Conservation (phyloP, 2,888 invertebrate species). For the Cheilosia urbana region DNA sequence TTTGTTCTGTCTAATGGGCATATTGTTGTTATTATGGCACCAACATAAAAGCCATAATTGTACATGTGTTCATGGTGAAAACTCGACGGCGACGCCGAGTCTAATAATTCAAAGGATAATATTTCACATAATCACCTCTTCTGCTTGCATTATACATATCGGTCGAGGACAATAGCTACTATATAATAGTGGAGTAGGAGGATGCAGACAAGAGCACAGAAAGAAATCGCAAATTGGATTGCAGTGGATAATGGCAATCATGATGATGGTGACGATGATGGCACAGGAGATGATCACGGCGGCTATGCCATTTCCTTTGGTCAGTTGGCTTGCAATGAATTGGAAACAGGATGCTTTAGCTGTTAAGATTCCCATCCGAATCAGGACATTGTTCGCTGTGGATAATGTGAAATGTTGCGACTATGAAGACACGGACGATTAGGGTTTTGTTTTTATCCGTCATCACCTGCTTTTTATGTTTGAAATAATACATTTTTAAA, state of each 20-base stretch:
- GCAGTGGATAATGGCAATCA: slow-evolving; percentile 26
- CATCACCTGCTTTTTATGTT: no score
- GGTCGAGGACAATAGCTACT: not conserved
- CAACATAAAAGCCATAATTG: slow-evolving; percentile 29
- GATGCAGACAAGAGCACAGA: not conserved
- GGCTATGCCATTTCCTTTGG: slow-evolving; percentile 15
- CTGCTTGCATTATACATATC: slow-evolving; percentile 20
- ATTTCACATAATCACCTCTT: slow-evolving; percentile 46
- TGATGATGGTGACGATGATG: slow-evolving; percentile 16
- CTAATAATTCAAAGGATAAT: slow-evolving; percentile 42
- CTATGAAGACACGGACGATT: not conserved
- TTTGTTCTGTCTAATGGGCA: no score
- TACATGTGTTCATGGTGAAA: slow-evolving; percentile 16
- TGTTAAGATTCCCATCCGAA: slow-evolving; percentile 11
- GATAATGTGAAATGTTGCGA: not conserved
- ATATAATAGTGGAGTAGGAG: not conserved
- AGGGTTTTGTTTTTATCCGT: not conserved
- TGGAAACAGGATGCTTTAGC: slow-evolving; percentile 23
- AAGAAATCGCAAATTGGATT: slow-evolving; percentile 43
- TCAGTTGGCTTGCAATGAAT: slow-evolving; percentile 10
- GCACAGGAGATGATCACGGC: slow-evolving; percentile 21
- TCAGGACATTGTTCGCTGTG: not conserved
- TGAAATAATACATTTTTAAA: no score
- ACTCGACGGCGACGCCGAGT: not conserved
- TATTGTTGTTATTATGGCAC: not conserved